Conservation (phyloP, 2,113 vertebrate species). For the Lates calcarifer region DNA sequence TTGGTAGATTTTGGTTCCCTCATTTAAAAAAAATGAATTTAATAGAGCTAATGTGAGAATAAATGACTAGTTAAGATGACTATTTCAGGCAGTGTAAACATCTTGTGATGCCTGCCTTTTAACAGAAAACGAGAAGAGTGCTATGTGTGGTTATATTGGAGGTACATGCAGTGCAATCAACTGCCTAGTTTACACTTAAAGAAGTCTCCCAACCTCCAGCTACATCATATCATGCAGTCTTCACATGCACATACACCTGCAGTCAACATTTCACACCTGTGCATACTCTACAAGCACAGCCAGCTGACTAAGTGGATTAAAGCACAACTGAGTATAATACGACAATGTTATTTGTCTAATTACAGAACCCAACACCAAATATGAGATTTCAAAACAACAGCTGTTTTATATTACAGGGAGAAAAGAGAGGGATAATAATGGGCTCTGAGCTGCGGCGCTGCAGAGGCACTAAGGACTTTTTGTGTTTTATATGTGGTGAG, state of each 20-base stretch:
- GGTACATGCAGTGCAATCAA: constrained; percentile 11
- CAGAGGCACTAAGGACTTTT: constrained; percentile 30
- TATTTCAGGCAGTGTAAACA: constrained; percentile 25
- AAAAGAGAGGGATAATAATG: constrained; percentile 48
- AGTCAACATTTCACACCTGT: constrained; percentile 38
- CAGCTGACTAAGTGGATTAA: constrained; percentile 36
- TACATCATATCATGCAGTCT: not conserved
- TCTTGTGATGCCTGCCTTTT: constrained; percentile 11
- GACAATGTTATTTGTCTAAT: constrained; percentile 45
- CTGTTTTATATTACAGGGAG: constrained; percentile 54
- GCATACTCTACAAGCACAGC: not conserved
- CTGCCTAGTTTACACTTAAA: not conserved
- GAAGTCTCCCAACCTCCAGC: not conserved
- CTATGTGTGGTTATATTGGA: constrained; percentile 10
- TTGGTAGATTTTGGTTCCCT: constrained; percentile 2
- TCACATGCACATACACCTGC: constrained; percentile 18
- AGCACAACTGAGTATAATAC: constrained; percentile 44
- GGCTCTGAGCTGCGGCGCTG: constrained; percentile 38
- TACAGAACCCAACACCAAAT: constrained; percentile 24
- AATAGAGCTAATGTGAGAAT: not conserved
- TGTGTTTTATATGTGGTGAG: constrained; percentile 41
- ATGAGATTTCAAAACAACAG: constrained; percentile 55
- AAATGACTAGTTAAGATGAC: constrained; percentile 20
- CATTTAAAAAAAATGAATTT: not conserved
- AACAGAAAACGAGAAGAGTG: not conserved